Evolutionary conservation across 2,888 invertebrate species (phyloP).

Genomic region (Dolichopus griseipennis): DNA sequence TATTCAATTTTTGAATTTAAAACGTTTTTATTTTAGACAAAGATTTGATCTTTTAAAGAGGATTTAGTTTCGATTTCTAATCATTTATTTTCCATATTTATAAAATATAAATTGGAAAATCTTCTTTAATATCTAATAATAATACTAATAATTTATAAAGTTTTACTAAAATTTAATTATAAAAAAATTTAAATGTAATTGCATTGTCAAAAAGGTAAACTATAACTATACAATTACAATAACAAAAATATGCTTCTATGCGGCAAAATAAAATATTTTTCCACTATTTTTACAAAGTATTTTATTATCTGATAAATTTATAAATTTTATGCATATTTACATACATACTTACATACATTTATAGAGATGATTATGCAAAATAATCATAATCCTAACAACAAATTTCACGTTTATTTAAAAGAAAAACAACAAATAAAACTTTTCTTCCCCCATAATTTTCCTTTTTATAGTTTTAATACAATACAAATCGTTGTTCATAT

Average conservation of each 20-base stretch:
- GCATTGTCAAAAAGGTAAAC: background rate
- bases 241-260: no score
- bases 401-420: no score
- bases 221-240: background rate
- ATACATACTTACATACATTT: background rate
- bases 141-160: background rate
- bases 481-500: no score
- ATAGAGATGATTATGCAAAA: no score
- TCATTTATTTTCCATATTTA: slow-evolving; percentile 1
- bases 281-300: background rate
- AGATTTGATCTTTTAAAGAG: background rate
- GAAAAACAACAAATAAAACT: no score
- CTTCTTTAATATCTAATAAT: background rate
- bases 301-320: background rate
- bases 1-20: no score
- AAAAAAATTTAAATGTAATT: no score
- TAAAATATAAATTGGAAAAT: background rate
- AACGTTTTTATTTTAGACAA: background rate
- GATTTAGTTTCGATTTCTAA: background rate
- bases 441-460: no score
- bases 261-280: background rate
- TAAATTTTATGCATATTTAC: background rate
- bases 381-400: no score
- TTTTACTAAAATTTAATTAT: background rate
- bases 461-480: no score